Percentiles rank a stretch among this genome's conserved stretches.
phyloP scores from a whole-genome alignment of 2,113 vertebrate genomes.

The Gymnorhina tibicen region DNA sequence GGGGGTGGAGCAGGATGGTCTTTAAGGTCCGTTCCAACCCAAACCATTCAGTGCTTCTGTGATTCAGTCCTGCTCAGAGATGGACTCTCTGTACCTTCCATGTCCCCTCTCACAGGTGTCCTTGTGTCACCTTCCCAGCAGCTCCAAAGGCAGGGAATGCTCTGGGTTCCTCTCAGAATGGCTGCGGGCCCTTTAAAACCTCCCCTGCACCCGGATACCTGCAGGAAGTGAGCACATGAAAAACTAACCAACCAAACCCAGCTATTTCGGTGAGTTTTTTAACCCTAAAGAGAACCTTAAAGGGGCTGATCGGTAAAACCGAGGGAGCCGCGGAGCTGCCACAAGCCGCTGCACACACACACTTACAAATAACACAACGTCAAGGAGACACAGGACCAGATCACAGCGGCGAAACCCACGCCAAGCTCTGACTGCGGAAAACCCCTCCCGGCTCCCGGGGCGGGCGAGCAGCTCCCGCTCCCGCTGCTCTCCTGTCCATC shows the following conservation, averaged over 20 bases:
- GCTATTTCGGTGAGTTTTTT: neutral
- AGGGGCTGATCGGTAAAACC: neutral
- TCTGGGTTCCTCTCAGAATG: neutral
- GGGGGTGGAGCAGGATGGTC: neutral
- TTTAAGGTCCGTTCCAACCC: neutral
- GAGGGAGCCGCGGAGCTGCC: neutral
- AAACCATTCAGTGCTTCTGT: too few relatives aligned
- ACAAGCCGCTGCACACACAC: neutral
- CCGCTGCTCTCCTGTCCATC: neutral
- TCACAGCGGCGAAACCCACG: neutral
- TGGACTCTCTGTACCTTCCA: neutral
- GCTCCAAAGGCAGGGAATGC: neutral
- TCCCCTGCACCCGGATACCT: fast-evolving
- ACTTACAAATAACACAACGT: neutral
- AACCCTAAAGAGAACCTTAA: neutral
- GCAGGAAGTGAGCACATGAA: neutral
- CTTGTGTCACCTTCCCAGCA: neutral
- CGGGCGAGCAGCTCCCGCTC: too few relatives aligned
- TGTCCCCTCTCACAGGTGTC: neutral
- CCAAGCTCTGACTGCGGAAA: neutral
- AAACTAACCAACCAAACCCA: neutral
- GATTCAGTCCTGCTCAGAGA: too few relatives aligned
- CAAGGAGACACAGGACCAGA: neutral
- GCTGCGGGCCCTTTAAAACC: neutral
- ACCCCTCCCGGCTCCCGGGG: neutral